A percentile compares a stretch with the other conserved stretches of the same genome.
Conservation (phyloP, 2,797 vertebrate genomes). For the Dromococcyx pavoninus region DNA sequence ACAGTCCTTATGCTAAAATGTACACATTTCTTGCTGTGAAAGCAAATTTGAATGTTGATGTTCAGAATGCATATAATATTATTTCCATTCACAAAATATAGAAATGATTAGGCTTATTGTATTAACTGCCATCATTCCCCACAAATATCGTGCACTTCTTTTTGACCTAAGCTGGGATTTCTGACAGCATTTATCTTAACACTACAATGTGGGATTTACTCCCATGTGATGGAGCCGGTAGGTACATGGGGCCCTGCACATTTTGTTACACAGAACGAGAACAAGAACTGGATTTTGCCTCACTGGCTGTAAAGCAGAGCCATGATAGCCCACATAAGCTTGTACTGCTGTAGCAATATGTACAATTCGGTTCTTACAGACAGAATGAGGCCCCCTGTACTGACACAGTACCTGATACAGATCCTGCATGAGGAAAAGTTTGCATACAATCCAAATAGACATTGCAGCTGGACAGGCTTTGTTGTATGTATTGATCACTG, state of each 20-base stretch:
- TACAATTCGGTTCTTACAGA: not conserved
- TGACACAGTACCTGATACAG: not conserved
- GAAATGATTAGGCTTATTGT: not conserved
- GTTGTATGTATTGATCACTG: not conserved
- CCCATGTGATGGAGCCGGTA: not conserved
- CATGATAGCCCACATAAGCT: not conserved
- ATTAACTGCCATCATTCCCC: not conserved
- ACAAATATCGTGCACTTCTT: not conserved
- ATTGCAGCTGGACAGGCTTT: not conserved
- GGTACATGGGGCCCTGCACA: not conserved
- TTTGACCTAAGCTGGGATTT: not conserved
- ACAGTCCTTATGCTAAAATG: not conserved
- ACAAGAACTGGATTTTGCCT: not conserved
- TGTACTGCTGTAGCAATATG: not conserved
- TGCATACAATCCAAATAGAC: not conserved
- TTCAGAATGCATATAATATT: not conserved
- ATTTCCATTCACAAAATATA: constrained; percentile 20
- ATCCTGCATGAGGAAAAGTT: not conserved
- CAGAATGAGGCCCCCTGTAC: not conserved
- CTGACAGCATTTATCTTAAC: not conserved
- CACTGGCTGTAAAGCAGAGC: not conserved
- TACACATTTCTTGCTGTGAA: not conserved
- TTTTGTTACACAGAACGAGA: not conserved
- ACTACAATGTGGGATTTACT: not conserved
- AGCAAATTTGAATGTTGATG: not conserved